Percentiles rank a stretch among this genome's conserved stretches.
Conservation (phyloP, 2,113 vertebrate genomes). For the Aepyceros melampus region DNA sequence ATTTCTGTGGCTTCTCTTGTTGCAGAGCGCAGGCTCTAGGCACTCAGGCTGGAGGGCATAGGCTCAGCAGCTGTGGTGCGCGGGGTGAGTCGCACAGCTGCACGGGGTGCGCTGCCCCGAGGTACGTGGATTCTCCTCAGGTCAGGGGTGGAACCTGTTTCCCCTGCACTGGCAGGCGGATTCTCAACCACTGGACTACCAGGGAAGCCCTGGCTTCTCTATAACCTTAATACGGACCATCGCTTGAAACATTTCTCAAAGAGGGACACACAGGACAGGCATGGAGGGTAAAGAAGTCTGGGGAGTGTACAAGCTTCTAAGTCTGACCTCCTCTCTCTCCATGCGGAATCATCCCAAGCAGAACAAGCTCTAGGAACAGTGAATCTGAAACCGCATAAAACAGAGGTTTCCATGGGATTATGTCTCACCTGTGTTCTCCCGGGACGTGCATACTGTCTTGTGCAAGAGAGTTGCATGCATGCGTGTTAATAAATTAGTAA, state of each 20-base stretch:
- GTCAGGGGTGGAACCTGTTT: background rate
- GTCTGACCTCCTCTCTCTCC: background rate
- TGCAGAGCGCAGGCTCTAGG: background rate
- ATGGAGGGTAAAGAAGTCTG: rapidly evolving
- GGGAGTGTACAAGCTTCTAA: background rate
- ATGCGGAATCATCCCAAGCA: rapidly evolving
- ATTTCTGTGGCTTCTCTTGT: background rate
- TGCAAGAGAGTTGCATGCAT: background rate
- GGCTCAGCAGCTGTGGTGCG: rapidly evolving
- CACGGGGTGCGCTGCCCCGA: background rate
- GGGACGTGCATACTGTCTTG: rapidly evolving
- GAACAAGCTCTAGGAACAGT: background rate
- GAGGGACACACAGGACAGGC: background rate
- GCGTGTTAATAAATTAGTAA: background rate
- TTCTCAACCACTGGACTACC: background rate
- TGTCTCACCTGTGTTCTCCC: background rate
- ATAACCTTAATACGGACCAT: rapidly evolving
- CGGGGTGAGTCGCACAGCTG: background rate
- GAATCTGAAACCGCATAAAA: background rate
- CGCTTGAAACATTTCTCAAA: no score
- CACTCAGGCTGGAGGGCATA: background rate
- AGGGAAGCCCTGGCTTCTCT: background rate
- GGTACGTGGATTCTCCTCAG: background rate
- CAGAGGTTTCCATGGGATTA: background rate
- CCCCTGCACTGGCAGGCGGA: background rate